These are phyloP conservation scores for Pogonognathellus flavescens DNA, from an alignment of 1,140 invertebrate genomes.

Conservation along the genomic window DNA sequence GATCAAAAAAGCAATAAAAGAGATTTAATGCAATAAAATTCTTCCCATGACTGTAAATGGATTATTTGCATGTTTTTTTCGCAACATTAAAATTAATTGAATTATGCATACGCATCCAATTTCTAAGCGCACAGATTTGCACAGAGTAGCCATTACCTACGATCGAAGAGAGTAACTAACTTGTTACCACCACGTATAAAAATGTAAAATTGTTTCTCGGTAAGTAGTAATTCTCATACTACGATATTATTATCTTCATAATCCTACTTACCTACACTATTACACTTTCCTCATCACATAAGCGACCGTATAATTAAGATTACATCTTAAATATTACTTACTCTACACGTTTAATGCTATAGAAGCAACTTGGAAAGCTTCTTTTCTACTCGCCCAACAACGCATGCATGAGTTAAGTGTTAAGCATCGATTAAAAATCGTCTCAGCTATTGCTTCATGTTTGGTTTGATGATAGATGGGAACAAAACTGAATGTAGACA, in stretches of 20 bases:
- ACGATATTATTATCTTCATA: no score
- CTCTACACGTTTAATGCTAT: no score
- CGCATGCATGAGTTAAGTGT: no score
- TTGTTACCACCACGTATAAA: constrained; percentile 5
- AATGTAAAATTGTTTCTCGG: not conserved
- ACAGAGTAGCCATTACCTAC: constrained; percentile 25
- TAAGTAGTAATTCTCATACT: not conserved
- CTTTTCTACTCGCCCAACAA: no score
- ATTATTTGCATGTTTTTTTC: constrained; percentile 43
- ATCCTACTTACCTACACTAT: no score
- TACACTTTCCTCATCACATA: no score
- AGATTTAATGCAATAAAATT: constrained; percentile 38
- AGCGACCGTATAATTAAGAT: no score
- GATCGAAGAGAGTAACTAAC: not conserved
- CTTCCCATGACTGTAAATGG: constrained; percentile 44
- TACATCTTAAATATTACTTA: no score
- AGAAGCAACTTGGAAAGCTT: no score
- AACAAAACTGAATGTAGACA: constrained; percentile 15
- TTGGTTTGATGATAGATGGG: constrained; percentile 6
- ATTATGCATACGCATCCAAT: constrained; percentile 23
- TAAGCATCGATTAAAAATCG: not conserved
- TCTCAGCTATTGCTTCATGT: not conserved
- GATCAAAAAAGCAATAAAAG: constrained; percentile 47
- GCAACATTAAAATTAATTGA: constrained; percentile 50
- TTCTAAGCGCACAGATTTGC: not conserved